Evolutionary conservation across 30 jellyfish, hydroid and myxozoan genomes (phyloP).

Genomic region (Turritopsis rubra): DNA sequence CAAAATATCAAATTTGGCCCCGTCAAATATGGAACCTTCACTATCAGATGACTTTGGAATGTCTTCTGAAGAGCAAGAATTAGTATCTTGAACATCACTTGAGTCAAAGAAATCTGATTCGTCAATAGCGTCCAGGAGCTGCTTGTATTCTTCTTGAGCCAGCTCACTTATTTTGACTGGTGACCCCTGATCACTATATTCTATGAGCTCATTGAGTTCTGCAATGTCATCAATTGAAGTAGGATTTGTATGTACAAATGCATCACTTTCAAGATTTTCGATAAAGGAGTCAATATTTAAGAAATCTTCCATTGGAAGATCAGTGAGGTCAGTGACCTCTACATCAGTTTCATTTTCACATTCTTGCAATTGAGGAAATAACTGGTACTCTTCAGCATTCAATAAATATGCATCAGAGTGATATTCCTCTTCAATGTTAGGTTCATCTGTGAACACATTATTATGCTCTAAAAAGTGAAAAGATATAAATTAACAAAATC

Average conservation of each 20-base stretch:
- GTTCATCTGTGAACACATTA: background rate
- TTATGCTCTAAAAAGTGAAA: background rate
- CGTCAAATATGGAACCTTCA: background rate
- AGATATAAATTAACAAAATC: background rate
- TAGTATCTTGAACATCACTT: background rate
- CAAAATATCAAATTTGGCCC: background rate
- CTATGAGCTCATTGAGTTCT: background rate
- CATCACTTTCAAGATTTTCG: background rate
- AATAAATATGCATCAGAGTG: background rate
- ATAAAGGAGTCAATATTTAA: constrained; percentile 13
- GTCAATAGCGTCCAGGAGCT: constrained; percentile 3
- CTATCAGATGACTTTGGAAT: background rate
- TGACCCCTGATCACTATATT: constrained; percentile 19
- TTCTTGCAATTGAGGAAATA: background rate
- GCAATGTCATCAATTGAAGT: background rate
- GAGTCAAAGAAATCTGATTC: constrained; percentile 10
- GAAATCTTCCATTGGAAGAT: constrained; percentile 16
- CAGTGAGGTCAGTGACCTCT: background rate
- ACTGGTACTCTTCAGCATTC: background rate
- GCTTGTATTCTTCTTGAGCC: constrained; percentile 5
- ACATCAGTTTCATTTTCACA: background rate
- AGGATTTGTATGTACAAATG: background rate
- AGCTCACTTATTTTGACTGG: background rate
- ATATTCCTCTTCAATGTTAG: background rate
- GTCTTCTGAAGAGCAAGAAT: background rate